These are phyloP conservation scores for Datnioides undecimradiatus DNA, from an alignment of 2,113 vertebrate genomes.

Conservation along the genomic window DNA sequence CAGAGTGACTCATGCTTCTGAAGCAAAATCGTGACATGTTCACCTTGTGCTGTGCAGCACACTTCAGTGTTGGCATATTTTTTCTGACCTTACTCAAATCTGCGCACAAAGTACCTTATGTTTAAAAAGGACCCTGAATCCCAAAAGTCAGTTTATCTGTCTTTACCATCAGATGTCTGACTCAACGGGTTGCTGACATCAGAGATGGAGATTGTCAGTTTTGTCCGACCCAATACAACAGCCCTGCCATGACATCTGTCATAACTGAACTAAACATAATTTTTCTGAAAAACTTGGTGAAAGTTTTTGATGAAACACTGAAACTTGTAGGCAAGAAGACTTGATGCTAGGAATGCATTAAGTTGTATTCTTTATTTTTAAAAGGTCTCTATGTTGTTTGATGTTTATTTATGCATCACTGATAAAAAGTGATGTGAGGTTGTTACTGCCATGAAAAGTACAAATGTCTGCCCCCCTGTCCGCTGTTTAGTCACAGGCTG, in stretches of 20 bases:
- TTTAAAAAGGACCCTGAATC: slow-evolving; percentile 13
- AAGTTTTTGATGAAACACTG: too few species aligned
- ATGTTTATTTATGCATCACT: not conserved
- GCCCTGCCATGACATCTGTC: not conserved
- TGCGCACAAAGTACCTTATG: slow-evolving; percentile 6
- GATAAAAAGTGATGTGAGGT: not conserved
- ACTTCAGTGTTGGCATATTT: slow-evolving; percentile 13
- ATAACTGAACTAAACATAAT: not conserved
- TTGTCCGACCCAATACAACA: not conserved
- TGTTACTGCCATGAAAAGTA: not conserved
- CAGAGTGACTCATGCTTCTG: slow-evolving; percentile 53
- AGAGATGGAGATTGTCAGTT: not conserved
- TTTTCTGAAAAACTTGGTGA: too few species aligned
- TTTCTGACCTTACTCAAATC: slow-evolving; percentile 23
- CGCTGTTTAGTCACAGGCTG: not conserved
- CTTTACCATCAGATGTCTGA: slow-evolving; percentile 1
- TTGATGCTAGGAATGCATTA: too few species aligned
- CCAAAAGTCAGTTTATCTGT: not conserved
- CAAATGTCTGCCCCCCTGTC: not conserved
- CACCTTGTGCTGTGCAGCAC: slow-evolving; percentile 23
- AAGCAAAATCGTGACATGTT: slow-evolving; percentile 21
- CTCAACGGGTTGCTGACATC: not conserved
- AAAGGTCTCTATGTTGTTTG: not conserved
- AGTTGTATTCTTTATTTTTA: not conserved
- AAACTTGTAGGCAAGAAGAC: too few species aligned